Conservation (phyloP, 2,888 invertebrate species). For the Acleris laterana region DNA sequence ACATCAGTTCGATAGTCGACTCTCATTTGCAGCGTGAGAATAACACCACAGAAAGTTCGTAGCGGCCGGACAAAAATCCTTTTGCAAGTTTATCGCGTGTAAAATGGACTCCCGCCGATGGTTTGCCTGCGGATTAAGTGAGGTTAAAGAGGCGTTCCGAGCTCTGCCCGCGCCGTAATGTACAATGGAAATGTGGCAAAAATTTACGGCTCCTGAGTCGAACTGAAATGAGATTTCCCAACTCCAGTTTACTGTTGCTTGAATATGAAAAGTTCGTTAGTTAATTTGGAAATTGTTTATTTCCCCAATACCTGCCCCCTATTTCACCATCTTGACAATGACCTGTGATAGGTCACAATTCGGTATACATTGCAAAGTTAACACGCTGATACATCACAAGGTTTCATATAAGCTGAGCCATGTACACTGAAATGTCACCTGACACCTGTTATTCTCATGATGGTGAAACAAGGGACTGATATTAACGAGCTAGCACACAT, state of each 20-base stretch:
- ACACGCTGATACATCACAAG: too few species aligned
- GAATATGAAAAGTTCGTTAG: constrained; percentile 29
- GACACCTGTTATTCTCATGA: too few species aligned
- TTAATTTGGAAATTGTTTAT: constrained; percentile 34
- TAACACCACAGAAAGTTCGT: constrained; percentile 25
- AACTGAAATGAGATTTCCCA: constrained; percentile 34
- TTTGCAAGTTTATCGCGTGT: constrained; percentile 68
- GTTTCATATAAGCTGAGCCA: too few species aligned
- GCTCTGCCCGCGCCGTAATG: constrained; percentile 25
- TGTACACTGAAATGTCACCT: too few species aligned
- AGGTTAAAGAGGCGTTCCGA: constrained; percentile 51
- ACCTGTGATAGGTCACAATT: too few species aligned
- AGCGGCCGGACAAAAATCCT: constrained; percentile 56
- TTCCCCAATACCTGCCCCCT: constrained; percentile 23
- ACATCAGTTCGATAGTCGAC: too few species aligned
- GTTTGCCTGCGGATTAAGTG: constrained; percentile 62
- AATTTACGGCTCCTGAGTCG: constrained; percentile 31
- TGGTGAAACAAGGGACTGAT: too few species aligned
- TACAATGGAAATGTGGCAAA: constrained; percentile 37
- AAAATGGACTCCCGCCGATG: constrained; percentile 61
- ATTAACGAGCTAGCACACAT: neutral
- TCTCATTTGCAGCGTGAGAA: too few species aligned
- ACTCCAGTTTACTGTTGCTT: constrained; percentile 31
- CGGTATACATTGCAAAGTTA: too few species aligned
- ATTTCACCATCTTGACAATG: too few species aligned